Evolutionary conservation across 2,113 vertebrate species (phyloP).

Genomic region (Delphinapterus leucas): DNA sequence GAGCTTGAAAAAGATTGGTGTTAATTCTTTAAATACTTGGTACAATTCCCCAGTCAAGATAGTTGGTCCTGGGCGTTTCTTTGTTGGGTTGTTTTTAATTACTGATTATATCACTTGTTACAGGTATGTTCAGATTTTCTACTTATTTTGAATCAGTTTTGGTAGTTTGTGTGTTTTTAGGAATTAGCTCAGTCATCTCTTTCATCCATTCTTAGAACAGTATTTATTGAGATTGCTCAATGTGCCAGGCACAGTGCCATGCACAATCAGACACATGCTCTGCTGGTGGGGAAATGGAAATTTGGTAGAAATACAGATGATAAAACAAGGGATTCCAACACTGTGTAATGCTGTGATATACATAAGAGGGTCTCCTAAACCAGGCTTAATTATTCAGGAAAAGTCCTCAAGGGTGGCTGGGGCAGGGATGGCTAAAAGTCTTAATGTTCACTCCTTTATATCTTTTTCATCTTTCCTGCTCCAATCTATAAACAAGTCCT

Average conservation of each 20-base stretch:
- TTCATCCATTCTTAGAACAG: neutral
- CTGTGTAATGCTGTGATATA: neutral
- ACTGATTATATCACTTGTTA: neutral
- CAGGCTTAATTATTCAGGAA: neutral
- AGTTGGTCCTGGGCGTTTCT: neutral
- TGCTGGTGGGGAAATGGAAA: neutral
- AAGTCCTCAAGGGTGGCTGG: neutral
- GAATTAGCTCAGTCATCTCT: neutral
- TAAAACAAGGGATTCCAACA: neutral
- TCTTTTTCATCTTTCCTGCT: neutral
- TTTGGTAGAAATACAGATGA: neutral
- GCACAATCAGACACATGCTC: neutral
- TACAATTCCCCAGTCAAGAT: neutral
- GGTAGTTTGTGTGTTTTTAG: neutral
- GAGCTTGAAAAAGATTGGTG: neutral
- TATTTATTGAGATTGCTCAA: neutral
- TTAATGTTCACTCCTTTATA: neutral
- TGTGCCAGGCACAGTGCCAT: neutral
- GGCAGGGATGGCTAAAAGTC: neutral
- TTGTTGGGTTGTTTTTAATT: neutral
- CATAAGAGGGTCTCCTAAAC: neutral
- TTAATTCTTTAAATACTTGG: neutral
- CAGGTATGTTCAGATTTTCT: neutral
- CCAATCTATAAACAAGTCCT: conserved; percentile 1
- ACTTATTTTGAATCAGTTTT: neutral